Percentiles rank a stretch among this genome's conserved stretches.
Conservation (phyloP, 2,888 invertebrate species). For the Oxycera nigricornis region DNA sequence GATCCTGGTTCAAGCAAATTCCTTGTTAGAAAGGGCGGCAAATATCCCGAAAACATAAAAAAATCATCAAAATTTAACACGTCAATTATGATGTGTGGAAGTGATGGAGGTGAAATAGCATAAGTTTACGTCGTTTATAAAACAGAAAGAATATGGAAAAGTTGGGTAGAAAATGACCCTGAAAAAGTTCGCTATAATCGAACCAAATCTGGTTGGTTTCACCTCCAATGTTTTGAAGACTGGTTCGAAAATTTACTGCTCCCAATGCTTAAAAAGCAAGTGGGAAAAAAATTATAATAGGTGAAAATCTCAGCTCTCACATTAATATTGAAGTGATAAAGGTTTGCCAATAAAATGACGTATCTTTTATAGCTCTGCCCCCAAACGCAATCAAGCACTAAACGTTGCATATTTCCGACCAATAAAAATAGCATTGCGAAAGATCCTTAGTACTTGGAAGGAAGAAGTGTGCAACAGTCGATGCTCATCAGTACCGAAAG, state of each 20-base stretch:
- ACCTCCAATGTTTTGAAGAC: not conserved
- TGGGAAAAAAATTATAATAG: not conserved
- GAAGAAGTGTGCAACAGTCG: not conserved
- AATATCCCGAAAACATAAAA: not conserved
- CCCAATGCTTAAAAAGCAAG: not conserved
- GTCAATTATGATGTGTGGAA: not conserved
- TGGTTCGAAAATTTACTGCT: not conserved
- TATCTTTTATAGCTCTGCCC: not conserved
- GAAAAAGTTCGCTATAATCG: not conserved
- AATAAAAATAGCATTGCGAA: not conserved
- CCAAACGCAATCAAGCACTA: not conserved
- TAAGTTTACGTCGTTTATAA: not conserved
- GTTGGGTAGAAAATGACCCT: not conserved
- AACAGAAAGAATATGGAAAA: not conserved
- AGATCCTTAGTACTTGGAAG: not conserved
- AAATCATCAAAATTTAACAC: not conserved
- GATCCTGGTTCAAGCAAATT: not conserved
- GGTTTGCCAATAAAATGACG: not conserved
- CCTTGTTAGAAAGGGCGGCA: not conserved
- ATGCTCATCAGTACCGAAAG: not conserved
- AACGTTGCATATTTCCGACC: not conserved
- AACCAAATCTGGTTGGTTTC: not conserved
- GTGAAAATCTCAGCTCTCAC: not conserved
- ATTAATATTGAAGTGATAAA: not conserved
- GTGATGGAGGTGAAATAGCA: not conserved